Base-by-base conservation (phyloP, 53 echinoderm and acorn worm species). In the Holothuria scabra region DNA sequence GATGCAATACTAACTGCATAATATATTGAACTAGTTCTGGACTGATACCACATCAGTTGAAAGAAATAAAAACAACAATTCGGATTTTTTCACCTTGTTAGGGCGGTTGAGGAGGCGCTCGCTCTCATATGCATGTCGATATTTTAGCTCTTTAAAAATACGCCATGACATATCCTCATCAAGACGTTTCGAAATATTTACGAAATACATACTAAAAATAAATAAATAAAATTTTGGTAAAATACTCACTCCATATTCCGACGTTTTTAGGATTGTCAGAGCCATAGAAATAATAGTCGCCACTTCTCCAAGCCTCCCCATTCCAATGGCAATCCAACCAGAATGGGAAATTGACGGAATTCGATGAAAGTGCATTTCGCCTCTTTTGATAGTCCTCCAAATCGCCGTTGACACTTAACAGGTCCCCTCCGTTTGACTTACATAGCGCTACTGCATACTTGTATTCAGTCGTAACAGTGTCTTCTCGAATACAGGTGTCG, bases 161-260 rank as follows among this genome's bases (percentile, higher is more conserved):
- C n/a, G n/a, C n/a, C n/a, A n/a, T n/a, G n/a, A n/a, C n/a, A n/a
- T n/a, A n/a, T n/a, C n/a, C n/a, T n/a, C n/a, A n/a, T n/a, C n/a
- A n/a, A n/a, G n/a, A n/a, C n/a, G n/a, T n/a, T n/a, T n/a, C n/a
- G n/a, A n/a, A n/a, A n/a, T n/a, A n/a, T n/a, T n/a, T n/a, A n/a
- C n/a, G n/a, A n/a, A n/a, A n/a, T n/a, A n/a, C n/a, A n/a, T n/a
- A n/a, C n/a, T n/a, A n/a, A n/a, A n/a, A n/a, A n/a, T n/a, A n/a
- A n/a, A n/a, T n/a, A n/a, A n/a, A n/a, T n/a, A n/a, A n/a, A n/a
- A n/a, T n/a, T n/a, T n/a, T n/a, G n/a, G n/a, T n/a, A n/a, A n/a
- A n/a, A n/a, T n/a, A 67, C 67, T 67, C 34, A 67, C 67, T 19
- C 67, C 67, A 67, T 12, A 29, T 19, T 7, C 67, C 67, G 9